Conservation (phyloP, 2,888 invertebrate genomes). For the Trachelus tabidus region DNA sequence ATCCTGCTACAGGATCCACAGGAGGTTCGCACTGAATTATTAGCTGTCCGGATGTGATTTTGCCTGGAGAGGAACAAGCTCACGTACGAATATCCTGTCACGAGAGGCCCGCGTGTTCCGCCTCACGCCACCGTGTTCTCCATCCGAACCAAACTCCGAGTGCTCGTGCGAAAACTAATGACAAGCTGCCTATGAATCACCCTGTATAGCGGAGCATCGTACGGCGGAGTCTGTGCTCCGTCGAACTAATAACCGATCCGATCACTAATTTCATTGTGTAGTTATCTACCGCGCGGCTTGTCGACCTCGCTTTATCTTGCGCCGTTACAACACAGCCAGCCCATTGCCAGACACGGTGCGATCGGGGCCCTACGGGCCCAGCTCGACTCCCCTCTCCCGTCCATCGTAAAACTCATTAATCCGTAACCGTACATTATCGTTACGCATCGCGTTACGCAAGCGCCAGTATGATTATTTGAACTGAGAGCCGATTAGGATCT, state of each 20-base stretch:
- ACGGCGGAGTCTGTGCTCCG: slow-evolving; percentile 22
- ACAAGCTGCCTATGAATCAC: slow-evolving; percentile 61
- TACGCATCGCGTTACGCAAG: not conserved
- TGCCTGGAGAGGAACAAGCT: slow-evolving; percentile 47
- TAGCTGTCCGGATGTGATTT: slow-evolving; percentile 56
- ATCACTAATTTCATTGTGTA: slow-evolving; percentile 49
- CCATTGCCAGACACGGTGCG: not conserved
- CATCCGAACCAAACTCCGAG: slow-evolving; percentile 55
- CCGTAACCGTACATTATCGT: not conserved
- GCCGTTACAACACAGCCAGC: not conserved
- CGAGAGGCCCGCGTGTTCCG: slow-evolving; percentile 41
- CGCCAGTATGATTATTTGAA: not conserved
- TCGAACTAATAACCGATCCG: slow-evolving; percentile 57
- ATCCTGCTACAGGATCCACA: not conserved
- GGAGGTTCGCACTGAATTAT: slow-evolving; percentile 40
- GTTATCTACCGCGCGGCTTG: slow-evolving; percentile 4
- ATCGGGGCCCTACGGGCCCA: not conserved
- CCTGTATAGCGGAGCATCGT: slow-evolving; percentile 26
- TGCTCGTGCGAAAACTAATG: slow-evolving; percentile 57
- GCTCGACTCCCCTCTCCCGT: not conserved
- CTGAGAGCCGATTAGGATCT: not conserved
- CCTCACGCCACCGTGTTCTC: slow-evolving; percentile 53
- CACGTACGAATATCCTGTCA: slow-evolving; percentile 63
- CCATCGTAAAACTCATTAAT: not conserved
- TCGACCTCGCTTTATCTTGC: not conserved